A percentile compares a stretch with the other conserved stretches of the same genome.
Evolutionary conservation across 2,113 vertebrate genomes (phyloP).

Genomic region (Rhegmatorhina hoffmannsi): DNA sequence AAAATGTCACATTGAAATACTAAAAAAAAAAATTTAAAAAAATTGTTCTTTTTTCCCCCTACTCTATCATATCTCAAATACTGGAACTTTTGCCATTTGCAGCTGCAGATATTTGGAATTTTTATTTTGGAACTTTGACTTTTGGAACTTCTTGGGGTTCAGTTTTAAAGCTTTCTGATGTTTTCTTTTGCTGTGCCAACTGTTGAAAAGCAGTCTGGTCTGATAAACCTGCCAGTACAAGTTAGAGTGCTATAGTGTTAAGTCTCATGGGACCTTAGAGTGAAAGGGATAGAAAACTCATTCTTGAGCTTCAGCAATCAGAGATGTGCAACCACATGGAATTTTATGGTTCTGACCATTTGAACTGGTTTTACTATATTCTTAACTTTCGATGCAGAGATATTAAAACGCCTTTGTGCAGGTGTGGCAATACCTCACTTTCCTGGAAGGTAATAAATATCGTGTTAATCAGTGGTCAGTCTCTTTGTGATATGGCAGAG

Average conservation of each 20-base stretch:
- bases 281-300: slow-evolving; percentile 12
- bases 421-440: slow-evolving; percentile 46
- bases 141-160: not conserved
- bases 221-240: not conserved
- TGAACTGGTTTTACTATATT: not conserved
- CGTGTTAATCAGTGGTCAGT: slow-evolving; percentile 70
- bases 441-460: slow-evolving; percentile 65
- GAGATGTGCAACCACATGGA: not conserved
- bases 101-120: not conserved
- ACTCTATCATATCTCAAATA: not conserved
- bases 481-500: slow-evolving; percentile 64
- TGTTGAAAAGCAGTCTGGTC: not conserved
- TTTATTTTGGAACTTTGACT: not conserved
- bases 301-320: not conserved
- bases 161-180: not conserved
- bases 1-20: not conserved
- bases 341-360: not conserved
- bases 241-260: not conserved
- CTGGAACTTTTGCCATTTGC: not conserved
- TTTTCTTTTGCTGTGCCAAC: slow-evolving; percentile 15
- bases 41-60: not conserved
- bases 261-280: not conserved
- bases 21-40: not conserved
- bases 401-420: slow-evolving; percentile 14
- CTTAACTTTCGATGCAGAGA: slow-evolving; percentile 30